Evolutionary conservation across 2,888 invertebrate genomes (phyloP).

Genomic region (Elysia crispata): DNA sequence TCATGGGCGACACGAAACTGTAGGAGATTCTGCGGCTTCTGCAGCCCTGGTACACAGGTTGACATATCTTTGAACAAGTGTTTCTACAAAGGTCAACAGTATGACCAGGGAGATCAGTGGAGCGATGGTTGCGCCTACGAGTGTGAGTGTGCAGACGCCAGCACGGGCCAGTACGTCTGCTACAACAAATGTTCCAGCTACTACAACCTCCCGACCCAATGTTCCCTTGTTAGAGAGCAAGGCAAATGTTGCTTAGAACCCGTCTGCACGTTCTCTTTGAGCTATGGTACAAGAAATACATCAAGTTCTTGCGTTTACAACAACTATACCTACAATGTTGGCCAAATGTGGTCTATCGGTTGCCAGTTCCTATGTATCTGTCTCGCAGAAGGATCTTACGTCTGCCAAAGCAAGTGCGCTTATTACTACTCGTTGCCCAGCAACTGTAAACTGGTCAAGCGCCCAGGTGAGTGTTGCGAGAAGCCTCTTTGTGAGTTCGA

Average conservation of each 20-base stretch:
- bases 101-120: constrained; percentile 65
- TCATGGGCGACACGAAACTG: constrained; percentile 67
- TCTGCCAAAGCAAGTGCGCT: constrained; percentile 56
- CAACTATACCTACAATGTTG: constrained; percentile 52
- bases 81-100: constrained; percentile 64
- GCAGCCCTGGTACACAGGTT: constrained; percentile 52
- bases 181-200: constrained; percentile 65
- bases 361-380: constrained; percentile 54
- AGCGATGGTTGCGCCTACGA: constrained; percentile 67
- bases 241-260: constrained; percentile 65
- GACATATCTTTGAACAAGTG: constrained; percentile 56
- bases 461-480: constrained; percentile 66
- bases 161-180: constrained; percentile 56
- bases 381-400: constrained; percentile 49
- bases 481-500: constrained; percentile 65
- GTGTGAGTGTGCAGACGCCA: constrained; percentile 66
- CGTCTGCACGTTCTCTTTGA: constrained; percentile 66
- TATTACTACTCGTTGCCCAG: constrained; percentile 60
- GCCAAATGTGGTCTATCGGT: constrained; percentile 54
- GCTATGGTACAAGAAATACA: constrained; percentile 61
- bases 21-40: constrained; percentile 66
- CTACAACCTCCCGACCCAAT: constrained; percentile 67
- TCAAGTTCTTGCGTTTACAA: constrained; percentile 57
- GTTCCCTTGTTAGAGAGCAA: constrained; percentile 61
- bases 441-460: constrained; percentile 58